Evolutionary conservation across 1,140 invertebrate species (phyloP), one percentile per base, ranked within the genome.

Genomic region (Wasmannia auropunctata): DNA sequence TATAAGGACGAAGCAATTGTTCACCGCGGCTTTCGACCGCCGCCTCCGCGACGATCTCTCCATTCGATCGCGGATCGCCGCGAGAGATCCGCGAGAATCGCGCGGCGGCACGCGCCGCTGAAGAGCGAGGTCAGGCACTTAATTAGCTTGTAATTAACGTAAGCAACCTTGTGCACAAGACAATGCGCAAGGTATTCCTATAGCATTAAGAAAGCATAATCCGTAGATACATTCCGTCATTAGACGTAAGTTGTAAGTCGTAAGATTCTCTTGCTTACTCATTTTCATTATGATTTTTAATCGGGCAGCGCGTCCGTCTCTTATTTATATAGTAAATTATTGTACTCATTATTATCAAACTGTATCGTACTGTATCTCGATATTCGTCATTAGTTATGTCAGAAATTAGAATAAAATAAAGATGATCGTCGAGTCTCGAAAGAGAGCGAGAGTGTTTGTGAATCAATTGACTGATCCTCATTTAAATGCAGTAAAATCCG

Each of bases 291-390:
- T n/a, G n/a, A 16, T 16, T 34, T 58, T 72, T 83, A 43, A 60
- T 46, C 28, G n/a, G 25, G 6, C 43, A 14, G 14, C 28, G n/a
- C 4, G 40, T 72, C n/a, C 25, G 19, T 6, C 28, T 6, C 28
- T 74, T 83, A 83, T 83, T 72, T 83, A 83, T 83, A 83, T 74
- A 58, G 11, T 72, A 62, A 83, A 58, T 72, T 72, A 83, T 83
- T 60, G 8, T 81, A 58, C 43, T 43, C 37, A 25, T 25, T 51
- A 70, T 81, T 83, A 34, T 58, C 16, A 83, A 1, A 14, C 31
- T 51, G 5, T 43, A 56, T 54, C 28, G 60, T 40, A 54, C 28
- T 22, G 0, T 43, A 46, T 46, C 2, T 37, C 43, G 4, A 56
- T 76, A 22, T 63, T 25, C 2, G 8, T 63, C 28, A 51, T 16